phyloP scores from a whole-genome alignment of 2,113 vertebrate genomes.

The Sylvia atricapilla region DNA sequence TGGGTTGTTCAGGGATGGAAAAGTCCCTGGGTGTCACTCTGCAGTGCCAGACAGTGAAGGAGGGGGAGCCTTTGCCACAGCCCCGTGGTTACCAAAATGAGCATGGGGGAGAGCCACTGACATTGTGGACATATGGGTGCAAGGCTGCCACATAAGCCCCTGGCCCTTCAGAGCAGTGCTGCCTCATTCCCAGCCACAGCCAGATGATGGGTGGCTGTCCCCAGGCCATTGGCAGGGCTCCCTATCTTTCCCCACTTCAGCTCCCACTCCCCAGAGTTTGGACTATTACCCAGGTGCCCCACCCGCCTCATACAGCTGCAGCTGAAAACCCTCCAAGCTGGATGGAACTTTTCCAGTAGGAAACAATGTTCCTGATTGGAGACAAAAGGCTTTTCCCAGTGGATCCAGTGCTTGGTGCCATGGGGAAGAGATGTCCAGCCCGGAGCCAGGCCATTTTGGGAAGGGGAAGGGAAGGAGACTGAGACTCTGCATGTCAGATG shows the following conservation, averaged over 20 bases:
- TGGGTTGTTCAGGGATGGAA: background rate
- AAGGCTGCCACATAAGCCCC: background rate
- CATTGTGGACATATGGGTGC: accelerated
- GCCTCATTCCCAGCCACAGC: background rate
- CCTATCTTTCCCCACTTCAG: background rate
- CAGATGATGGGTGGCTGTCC: background rate
- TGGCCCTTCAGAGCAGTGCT: background rate
- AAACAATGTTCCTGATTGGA: conserved; percentile 39
- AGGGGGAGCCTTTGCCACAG: background rate
- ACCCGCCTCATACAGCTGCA: background rate
- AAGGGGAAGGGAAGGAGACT: background rate
- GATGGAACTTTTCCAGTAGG: conserved; percentile 35
- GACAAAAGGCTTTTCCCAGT: conserved; percentile 1
- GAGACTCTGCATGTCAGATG: background rate
- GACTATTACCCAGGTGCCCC: background rate
- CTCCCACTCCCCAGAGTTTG: background rate
- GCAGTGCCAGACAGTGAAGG: background rate
- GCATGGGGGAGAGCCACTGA: accelerated
- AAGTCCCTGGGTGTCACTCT: background rate
- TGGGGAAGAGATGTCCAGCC: background rate
- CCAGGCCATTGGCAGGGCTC: background rate
- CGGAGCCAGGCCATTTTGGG: background rate
- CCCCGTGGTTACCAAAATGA: accelerated
- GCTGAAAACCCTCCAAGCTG: background rate
- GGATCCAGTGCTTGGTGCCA: background rate